Conservation (phyloP, 2,888 invertebrate species). For the Flexamia atlantica region DNA sequence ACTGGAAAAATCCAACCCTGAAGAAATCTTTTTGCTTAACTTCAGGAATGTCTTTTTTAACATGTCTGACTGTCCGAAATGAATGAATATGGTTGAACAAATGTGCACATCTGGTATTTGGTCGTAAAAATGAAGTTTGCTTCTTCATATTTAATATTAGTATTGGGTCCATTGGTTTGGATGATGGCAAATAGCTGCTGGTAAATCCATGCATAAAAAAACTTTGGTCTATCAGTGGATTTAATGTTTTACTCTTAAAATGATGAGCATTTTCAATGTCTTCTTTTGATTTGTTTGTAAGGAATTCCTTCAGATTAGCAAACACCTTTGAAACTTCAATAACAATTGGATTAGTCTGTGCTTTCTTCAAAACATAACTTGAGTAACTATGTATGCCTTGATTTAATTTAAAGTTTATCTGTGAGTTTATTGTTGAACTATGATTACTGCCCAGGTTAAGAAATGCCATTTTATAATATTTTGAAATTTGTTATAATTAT, state of each 20-base stretch:
- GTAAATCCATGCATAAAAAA: neutral
- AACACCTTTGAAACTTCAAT: neutral
- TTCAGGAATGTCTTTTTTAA: neutral
- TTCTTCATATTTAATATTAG: neutral
- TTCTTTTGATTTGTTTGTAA: neutral
- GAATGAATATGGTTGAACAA: conserved; percentile 37
- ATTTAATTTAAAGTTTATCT: conserved; percentile 9
- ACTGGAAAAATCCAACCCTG: neutral
- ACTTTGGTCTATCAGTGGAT: neutral
- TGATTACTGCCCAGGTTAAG: neutral
- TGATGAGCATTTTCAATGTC: neutral
- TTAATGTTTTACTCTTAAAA: neutral
- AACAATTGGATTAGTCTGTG: neutral
- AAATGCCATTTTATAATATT: neutral
- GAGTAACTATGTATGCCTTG: neutral
- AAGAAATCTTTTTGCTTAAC: neutral
- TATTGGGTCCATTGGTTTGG: neutral
- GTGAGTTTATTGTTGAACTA: conserved; percentile 10
- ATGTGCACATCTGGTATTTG: conserved; percentile 29
- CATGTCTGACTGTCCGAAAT: conserved; percentile 7
- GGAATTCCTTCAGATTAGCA: neutral
- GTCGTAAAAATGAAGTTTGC: neutral
- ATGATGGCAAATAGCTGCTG: neutral
- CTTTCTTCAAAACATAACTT: neutral
- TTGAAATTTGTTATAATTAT: neutral